Evolutionary conservation across 2,888 invertebrate species (phyloP), one percentile per base, ranked within the genome.

Genomic region (Polydrusus cervinus): DNA sequence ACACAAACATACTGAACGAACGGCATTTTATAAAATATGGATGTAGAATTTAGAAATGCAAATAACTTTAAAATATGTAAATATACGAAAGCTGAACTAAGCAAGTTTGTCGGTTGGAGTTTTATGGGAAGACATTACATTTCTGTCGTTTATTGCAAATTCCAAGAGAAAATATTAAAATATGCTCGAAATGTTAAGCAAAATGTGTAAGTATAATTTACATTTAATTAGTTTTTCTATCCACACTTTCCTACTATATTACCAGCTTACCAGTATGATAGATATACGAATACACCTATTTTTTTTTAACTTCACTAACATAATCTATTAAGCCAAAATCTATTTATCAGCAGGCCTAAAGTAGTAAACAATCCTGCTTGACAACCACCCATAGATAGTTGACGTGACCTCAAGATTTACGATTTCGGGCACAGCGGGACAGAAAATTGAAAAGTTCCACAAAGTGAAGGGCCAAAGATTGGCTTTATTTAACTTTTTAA

Each of bases 41-140:
- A 60, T 70, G 67, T 57, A 72, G 66, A 70, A 75, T 78, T 78
- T 74, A 70, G 76, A 78, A 77, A 79, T 79, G 79, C 77, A 79
- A 79, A 79, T 79, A 64, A 72, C 71, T 78, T 78, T 67, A 76
- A 72, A 77, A 78, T 77, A 77, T 78, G 78, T 77, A 77, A 78
- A 78, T 75, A 74, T 76, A 16, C 14, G 70, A 71, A 67, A 78
- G 65, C 68, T 65, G 74, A 60, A 75, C 71, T 68, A 75, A 75
- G 75, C 75, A 75, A 75, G 71, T 75, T 71, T 75, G 66, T 75
- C 71, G 75, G 66, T 45, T 68, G 66, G 55, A 71, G 65, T 71
- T 71, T 75, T 75, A 75, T 67, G 60, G 51, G 66, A 47, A 62
- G 45, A 47, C 57, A 64, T 40, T 66, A 43, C 43, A 43, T 13